Evolutionary conservation across 64 coral and sea anemone species (phyloP).

Genomic region (Porites lutea): DNA sequence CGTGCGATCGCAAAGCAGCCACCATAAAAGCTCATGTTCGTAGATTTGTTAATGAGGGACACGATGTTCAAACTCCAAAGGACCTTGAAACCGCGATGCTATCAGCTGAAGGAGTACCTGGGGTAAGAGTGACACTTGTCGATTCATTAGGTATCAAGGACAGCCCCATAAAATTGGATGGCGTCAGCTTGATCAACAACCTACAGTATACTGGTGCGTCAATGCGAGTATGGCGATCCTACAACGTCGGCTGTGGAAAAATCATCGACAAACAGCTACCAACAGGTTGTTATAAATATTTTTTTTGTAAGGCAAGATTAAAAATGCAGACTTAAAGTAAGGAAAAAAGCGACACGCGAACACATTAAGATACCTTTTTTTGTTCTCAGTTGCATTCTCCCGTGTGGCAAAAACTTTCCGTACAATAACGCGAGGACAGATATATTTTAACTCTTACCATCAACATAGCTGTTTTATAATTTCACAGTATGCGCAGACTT

Average conservation of each 20-base stretch:
- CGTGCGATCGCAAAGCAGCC: slow-evolving; percentile 17
- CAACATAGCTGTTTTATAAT: no score
- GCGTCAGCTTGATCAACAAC: neutral
- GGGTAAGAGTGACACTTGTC: slow-evolving; percentile 9
- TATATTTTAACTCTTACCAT: no score
- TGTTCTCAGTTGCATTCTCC: no score
- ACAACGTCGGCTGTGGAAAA: neutral
- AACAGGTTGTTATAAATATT: no score
- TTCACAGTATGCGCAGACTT: no score
- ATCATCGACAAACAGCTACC: no score
- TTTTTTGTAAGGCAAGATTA: no score
- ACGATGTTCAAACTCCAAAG: slow-evolving; percentile 32
- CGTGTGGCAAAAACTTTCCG: no score
- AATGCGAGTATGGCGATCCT: neutral
- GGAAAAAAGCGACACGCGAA: no score
- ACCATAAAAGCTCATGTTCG: slow-evolving; percentile 51
- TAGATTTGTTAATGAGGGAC: slow-evolving; percentile 29
- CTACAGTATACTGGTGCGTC: neutral
- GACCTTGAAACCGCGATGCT: slow-evolving; percentile 19
- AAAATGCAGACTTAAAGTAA: no score
- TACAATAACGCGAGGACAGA: no score
- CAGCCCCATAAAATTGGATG: neutral
- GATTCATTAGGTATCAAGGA: neutral
- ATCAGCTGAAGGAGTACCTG: slow-evolving; percentile 27
- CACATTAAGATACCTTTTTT: no score